Evolutionary conservation across 2,888 invertebrate genomes (phyloP).

Genomic region (Phymatocera aterrima): DNA sequence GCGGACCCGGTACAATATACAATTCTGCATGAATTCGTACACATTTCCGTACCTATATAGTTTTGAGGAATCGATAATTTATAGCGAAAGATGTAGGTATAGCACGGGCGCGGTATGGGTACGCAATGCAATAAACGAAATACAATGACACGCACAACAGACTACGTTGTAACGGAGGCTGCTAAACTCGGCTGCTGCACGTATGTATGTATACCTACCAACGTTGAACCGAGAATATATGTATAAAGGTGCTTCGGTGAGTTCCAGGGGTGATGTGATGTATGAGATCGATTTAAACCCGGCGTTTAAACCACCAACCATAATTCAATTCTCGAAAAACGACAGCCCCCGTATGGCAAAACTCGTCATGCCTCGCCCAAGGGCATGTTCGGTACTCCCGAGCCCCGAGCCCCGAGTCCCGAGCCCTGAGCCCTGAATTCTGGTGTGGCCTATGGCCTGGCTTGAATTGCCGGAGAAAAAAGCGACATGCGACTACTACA

Average conservation of each 20-base stretch:
- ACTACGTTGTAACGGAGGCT: constrained; percentile 35
- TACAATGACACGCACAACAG: constrained; percentile 29
- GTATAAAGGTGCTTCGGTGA: constrained; percentile 62
- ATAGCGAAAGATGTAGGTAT: too few species aligned
- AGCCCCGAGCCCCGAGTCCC: neutral
- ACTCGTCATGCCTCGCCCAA: constrained; percentile 42
- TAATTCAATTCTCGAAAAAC: constrained; percentile 55
- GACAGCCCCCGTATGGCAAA: constrained; percentile 43
- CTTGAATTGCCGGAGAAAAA: neutral
- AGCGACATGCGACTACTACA: neutral
- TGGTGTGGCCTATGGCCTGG: constrained; percentile 5
- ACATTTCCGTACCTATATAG: too few species aligned
- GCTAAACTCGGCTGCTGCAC: constrained; percentile 21
- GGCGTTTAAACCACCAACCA: constrained; percentile 44
- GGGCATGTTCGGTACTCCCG: constrained; percentile 28
- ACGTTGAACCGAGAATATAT: constrained; percentile 62
- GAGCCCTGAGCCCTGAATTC: neutral
- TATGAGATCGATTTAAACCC: constrained; percentile 63
- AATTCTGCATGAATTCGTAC: too few species aligned
- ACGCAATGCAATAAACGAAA: constrained; percentile 4
- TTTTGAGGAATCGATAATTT: too few species aligned
- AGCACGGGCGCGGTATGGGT: too few species aligned
- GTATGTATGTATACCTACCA: too few species aligned
- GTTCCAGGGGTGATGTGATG: constrained; percentile 58
- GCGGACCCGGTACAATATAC: too few species aligned